Evolutionary conservation across 2,113 vertebrate species (phyloP).

Genomic region (Rhinogobius similis): DNA sequence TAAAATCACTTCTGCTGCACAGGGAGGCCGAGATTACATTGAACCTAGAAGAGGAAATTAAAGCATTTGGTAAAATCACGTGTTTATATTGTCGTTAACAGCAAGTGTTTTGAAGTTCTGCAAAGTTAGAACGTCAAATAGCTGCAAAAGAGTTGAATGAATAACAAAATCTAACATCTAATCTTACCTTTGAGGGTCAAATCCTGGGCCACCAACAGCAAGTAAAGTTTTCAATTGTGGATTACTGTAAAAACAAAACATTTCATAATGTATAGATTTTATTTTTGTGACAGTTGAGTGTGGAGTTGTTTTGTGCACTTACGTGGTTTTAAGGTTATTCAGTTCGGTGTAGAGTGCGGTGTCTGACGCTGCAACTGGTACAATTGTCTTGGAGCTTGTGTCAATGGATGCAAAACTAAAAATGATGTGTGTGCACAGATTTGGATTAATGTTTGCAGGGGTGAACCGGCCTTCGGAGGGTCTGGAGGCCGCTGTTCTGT

Average conservation of each 20-base stretch:
- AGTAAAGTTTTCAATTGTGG: slow-evolving; percentile 7
- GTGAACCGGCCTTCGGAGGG: slow-evolving; percentile 61
- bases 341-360: slow-evolving; percentile 73
- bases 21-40: slow-evolving; percentile 49
- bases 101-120: too few species aligned
- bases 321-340: slow-evolving; percentile 77
- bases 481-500: slow-evolving; percentile 80
- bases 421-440: slow-evolving; percentile 78
- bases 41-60: background rate
- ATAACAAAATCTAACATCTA: too few species aligned
- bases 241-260: background rate
- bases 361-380: slow-evolving; percentile 73
- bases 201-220: background rate
- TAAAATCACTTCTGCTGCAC: slow-evolving; percentile 63
- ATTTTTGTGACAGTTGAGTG: background rate
- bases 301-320: slow-evolving; percentile 6
- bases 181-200: slow-evolving; percentile 1
- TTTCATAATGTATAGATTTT: background rate
- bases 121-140: slow-evolving; percentile 9
- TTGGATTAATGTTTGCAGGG: slow-evolving; percentile 74
- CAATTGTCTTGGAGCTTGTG: slow-evolving; percentile 62
- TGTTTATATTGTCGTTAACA: too few species aligned
- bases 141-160: too few species aligned
- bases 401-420: slow-evolving; percentile 81
- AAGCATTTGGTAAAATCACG: background rate